These are phyloP conservation scores for Phengaris arion DNA, from an alignment of 2,888 invertebrate species.

Conservation along the genomic window DNA sequence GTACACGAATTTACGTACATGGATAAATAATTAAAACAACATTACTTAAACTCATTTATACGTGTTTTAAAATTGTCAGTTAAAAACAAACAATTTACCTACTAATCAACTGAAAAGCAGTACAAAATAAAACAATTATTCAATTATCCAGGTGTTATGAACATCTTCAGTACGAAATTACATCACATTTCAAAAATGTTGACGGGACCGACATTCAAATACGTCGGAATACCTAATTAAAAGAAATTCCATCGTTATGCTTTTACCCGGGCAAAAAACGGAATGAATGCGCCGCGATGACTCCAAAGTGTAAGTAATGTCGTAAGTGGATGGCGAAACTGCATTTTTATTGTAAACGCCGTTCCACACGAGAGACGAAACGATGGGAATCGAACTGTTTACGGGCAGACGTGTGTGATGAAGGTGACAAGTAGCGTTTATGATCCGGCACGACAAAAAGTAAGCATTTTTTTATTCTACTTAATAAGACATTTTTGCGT, in stretches of 20 bases:
- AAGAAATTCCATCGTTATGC: conserved; percentile 61
- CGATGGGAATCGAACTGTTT: conserved; percentile 54
- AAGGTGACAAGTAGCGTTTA: conserved; percentile 46
- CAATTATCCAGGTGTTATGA: conserved; percentile 28
- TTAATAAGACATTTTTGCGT: neutral
- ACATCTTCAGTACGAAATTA: conserved; percentile 40
- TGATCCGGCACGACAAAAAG: conserved; percentile 34
- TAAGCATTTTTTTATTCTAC: neutral
- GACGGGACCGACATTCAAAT: conserved; percentile 47
- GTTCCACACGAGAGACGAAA: conserved; percentile 52
- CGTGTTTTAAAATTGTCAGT: neutral
- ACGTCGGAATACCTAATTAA: conserved; percentile 64
- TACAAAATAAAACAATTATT: conserved; percentile 26
- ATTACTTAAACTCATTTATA: neutral
- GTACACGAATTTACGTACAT: neutral
- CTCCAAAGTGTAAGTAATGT: conserved; percentile 68
- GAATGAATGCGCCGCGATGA: conserved; percentile 56
- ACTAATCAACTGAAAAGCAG: neutral
- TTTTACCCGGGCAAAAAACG: conserved; percentile 59
- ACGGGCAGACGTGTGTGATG: conserved; percentile 44
- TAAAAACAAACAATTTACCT: neutral
- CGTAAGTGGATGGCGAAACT: conserved; percentile 59
- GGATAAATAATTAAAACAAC: neutral
- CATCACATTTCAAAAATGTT: conserved; percentile 48
- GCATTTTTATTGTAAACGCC: conserved; percentile 61